Base-by-base conservation (phyloP, 2,113 vertebrate genomes). In the Thalassarche chlororhynchos region DNA sequence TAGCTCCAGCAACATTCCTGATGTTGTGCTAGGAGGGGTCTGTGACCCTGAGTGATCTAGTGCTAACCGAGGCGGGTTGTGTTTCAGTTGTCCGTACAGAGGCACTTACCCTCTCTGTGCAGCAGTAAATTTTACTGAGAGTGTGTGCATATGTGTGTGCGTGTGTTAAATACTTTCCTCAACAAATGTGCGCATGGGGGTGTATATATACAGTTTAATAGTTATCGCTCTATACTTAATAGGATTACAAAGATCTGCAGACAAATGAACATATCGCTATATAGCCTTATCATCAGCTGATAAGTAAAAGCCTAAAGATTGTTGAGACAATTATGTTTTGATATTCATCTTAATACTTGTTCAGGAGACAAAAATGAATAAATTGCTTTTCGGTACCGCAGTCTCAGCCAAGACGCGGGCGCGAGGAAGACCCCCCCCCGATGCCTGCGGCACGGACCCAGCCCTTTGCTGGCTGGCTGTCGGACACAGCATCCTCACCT, bases 231-330 rank as follows among this genome's bases (percentile, higher is more conserved):
- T 65, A 6, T 97, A 77, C 96, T 96, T 96, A 97, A 97, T 95
- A 96, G 98, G 96, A 97, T 98, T 97, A 95, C 74, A 91, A 81
- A 90, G 95, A 95, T 96, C 92, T 84, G 93, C 97, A 98, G 98
- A 93, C 97, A 96, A 97, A 97, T 93, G 95, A 90, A 93, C 87
- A 19, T 8, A 87, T 46, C 62, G 14, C 95, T 94, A 29, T 84
- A 87, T 46, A 94, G 88, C 81, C 51, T 97, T 97, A 95, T 96
- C 97, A 40, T 76, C 58, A 34, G 74, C 97, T 97, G 98, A 98
- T 98, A 98, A 98, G 97, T 96, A 92, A 97, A 97, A 97, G 96
- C 98, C 95, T 96, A 95, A 94, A 96, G 94, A 97, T 98, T 91
- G 95, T 87, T 95, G 96, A 96, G 97, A 98, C 95, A 95, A 97